Percentiles rank a stretch among this genome's conserved stretches.
These are phyloP conservation scores for Lasioglossum villosulum DNA, from an alignment of 2,888 invertebrate species.

Conservation along the genomic window DNA sequence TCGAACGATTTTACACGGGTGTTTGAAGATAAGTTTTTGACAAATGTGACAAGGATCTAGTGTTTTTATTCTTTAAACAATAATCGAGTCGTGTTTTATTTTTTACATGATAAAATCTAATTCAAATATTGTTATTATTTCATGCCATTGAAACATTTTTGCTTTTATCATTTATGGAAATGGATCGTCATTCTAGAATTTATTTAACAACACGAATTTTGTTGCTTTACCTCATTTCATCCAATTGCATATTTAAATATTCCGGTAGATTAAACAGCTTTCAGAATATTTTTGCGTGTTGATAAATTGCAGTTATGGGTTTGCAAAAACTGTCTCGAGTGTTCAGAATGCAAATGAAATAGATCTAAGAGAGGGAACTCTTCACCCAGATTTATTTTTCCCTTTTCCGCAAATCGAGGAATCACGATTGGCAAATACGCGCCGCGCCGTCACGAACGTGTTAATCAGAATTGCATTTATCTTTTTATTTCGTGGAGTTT, in stretches of 20 bases:
- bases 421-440: neutral
- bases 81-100: neutral
- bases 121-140: neutral
- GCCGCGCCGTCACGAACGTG: neutral
- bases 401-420: neutral
- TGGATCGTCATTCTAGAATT: neutral
- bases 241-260: neutral
- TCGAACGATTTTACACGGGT: neutral
- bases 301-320: neutral
- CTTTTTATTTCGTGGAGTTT: constrained; percentile 36
- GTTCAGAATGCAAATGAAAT: neutral
- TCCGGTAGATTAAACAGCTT: neutral
- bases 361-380: neutral
- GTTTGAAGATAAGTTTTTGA: neutral
- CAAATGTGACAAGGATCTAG: neutral
- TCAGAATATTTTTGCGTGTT: neutral
- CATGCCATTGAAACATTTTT: neutral
- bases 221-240: neutral
- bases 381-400: neutral
- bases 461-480: constrained; percentile 47
- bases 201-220: neutral
- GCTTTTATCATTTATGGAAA: neutral
- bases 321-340: neutral
- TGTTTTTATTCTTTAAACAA: neutral
- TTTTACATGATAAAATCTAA: neutral